phyloP scores from a whole-genome alignment of 2,113 vertebrate genomes.

The Harpagus bidentatus region DNA sequence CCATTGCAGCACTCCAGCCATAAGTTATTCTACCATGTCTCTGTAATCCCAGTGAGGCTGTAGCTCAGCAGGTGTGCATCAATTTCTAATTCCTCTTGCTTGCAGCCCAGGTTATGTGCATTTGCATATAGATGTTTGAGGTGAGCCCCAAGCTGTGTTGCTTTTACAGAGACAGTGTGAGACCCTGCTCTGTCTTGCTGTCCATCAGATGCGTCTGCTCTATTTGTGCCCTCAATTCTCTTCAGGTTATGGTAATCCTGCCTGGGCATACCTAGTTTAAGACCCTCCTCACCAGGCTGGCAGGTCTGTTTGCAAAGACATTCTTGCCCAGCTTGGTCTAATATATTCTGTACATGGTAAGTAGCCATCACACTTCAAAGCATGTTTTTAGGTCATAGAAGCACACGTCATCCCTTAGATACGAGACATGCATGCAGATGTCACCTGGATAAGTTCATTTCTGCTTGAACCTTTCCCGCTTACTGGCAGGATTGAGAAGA shows the following conservation, averaged over 20 bases:
- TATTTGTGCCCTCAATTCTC: neutral
- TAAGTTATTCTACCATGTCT: neutral
- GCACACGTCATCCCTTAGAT: neutral
- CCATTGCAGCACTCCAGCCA: fast-evolving
- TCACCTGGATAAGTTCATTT: neutral
- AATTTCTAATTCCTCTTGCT: neutral
- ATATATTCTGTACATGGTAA: no score
- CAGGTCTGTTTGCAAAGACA: neutral
- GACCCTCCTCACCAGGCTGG: neutral
- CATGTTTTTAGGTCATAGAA: neutral
- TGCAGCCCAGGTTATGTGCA: neutral
- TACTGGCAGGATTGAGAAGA: neutral
- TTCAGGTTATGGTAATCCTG: neutral
- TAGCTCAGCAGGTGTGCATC: neutral
- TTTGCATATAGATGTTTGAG: neutral
- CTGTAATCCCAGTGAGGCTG: neutral
- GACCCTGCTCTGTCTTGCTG: neutral
- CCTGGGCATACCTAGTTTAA: neutral
- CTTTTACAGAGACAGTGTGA: neutral
- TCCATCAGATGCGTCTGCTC: neutral
- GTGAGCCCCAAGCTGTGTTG: neutral
- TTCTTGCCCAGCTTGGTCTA: neutral
- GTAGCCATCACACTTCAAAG: neutral
- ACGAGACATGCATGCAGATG: neutral
- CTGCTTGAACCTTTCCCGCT: neutral